Evolutionary conservation across 1,140 invertebrate species (phyloP).

Genomic region (Oppia nitens): DNA sequence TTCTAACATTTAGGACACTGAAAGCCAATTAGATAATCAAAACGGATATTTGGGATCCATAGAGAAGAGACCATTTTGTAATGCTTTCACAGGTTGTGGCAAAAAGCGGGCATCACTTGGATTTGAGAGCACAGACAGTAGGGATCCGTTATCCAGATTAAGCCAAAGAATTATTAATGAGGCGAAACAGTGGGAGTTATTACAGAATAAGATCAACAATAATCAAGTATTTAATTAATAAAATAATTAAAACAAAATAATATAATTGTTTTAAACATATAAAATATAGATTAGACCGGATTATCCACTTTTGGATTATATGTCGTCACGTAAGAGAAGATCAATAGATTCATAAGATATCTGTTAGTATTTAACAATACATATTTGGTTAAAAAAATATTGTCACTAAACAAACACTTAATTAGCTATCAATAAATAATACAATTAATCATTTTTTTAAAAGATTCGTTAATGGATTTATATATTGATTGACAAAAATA

Average conservation of each 20-base stretch:
- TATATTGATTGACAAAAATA: background rate
- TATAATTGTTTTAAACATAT: background rate
- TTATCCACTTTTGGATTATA: background rate
- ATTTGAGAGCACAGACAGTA: background rate
- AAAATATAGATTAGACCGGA: background rate
- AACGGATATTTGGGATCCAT: background rate
- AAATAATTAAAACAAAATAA: background rate
- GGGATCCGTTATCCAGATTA: background rate
- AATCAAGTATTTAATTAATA: background rate
- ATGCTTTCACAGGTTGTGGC: constrained; percentile 23
- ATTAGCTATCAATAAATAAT: background rate
- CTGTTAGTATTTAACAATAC: background rate
- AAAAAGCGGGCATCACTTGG: constrained; percentile 15
- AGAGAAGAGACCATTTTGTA: constrained; percentile 22
- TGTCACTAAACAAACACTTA: background rate
- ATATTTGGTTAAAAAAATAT: constrained; percentile 2
- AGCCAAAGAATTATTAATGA: constrained; percentile 1
- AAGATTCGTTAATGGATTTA: background rate
- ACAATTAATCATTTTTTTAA: no score
- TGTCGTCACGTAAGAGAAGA: background rate
- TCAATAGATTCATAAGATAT: background rate
- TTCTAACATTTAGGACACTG: background rate
- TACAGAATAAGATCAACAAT: constrained; percentile 4
- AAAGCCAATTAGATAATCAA: background rate
- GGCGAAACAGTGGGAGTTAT: constrained; percentile 7